Percentiles rank a stretch among this genome's conserved stretches.
phyloP scores from a whole-genome alignment of 2,888 invertebrate species.

The Synergus laeviventris region DNA sequence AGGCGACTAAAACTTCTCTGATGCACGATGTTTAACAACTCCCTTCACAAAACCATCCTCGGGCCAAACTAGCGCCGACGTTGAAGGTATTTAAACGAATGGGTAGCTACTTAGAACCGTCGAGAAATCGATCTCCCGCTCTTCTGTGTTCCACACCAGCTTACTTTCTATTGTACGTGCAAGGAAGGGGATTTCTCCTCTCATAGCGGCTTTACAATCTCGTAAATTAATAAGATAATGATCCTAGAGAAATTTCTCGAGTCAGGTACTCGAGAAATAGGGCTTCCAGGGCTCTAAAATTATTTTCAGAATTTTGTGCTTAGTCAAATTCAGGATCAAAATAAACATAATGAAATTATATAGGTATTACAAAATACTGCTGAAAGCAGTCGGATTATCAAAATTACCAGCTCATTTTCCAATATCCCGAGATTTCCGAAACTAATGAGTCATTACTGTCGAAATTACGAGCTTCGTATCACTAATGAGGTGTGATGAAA shows the following conservation, averaged over 20 bases:
- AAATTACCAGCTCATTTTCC: no score
- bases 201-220: neutral
- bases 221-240: constrained; percentile 1
- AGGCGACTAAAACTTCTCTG: constrained; percentile 49
- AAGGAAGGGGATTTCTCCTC: neutral
- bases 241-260: neutral
- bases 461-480: no score
- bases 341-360: no score
- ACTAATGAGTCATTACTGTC: no score
- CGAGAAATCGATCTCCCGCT: constrained; percentile 46
- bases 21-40: constrained; percentile 50
- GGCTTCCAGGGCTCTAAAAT: neutral
- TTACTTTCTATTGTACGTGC: neutral
- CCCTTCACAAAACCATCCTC: constrained; percentile 38
- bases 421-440: no score
- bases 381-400: no score
- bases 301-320: no score
- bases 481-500: no score
- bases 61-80: constrained; percentile 45
- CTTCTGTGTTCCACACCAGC: neutral
- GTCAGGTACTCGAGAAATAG: neutral
- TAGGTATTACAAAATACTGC: no score
- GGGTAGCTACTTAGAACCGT: constrained; percentile 47
- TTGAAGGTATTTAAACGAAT: constrained; percentile 45
- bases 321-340: no score